Percentiles rank a stretch among this genome's conserved stretches.
Evolutionary conservation across 1,140 invertebrate species (phyloP).

Genomic region (Holcopasites calliopsidis): DNA sequence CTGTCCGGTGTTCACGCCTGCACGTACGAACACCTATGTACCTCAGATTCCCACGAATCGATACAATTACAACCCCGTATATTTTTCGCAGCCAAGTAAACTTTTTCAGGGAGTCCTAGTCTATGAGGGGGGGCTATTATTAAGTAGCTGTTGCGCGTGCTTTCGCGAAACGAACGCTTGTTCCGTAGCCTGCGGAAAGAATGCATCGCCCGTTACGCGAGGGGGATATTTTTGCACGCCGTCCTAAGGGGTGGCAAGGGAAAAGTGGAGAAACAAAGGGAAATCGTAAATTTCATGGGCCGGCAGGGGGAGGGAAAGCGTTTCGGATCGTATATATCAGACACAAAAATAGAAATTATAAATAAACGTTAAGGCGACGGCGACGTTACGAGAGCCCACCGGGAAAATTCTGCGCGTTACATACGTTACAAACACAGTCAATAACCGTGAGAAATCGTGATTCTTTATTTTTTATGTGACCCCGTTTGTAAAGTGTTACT

Average conservation of each 20-base stretch:
- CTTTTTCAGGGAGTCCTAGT: constrained; percentile 24
- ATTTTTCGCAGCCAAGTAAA: constrained; percentile 10
- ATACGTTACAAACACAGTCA: constrained; percentile 48
- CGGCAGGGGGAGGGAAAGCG: neutral
- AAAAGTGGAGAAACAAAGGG: neutral
- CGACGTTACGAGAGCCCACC: neutral
- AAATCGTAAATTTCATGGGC: neutral
- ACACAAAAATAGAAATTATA: constrained; percentile 10
- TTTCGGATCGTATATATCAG: constrained; percentile 6
- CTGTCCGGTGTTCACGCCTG: neutral
- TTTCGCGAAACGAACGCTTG: neutral
- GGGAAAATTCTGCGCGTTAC: constrained; percentile 8
- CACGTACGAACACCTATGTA: neutral
- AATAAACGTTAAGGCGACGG: constrained; percentile 20
- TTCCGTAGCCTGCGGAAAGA: neutral
- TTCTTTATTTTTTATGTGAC: constrained; percentile 65
- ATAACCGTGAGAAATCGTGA: constrained; percentile 52
- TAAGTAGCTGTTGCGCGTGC: neutral
- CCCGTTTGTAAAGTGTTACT: constrained; percentile 60
- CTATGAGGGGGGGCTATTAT: neutral
- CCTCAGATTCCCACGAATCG: no score
- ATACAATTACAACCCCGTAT: neutral
- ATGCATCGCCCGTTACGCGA: neutral
- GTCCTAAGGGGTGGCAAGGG: neutral
- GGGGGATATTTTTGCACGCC: constrained; percentile 13